Evolutionary conservation across 2,888 invertebrate genomes (phyloP).

Genomic region (Lutraria lutraria): DNA sequence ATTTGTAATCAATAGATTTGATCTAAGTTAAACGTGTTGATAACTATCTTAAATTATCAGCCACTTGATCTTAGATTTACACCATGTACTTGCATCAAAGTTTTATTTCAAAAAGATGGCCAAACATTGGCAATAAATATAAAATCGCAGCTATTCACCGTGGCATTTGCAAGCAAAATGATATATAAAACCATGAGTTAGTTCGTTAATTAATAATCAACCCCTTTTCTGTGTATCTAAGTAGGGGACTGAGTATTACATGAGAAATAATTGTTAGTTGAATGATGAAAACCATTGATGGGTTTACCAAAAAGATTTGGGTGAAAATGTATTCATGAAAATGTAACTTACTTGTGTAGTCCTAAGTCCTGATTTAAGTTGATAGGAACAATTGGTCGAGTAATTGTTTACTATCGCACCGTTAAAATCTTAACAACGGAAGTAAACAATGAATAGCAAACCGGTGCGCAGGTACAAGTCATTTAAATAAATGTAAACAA

Average conservation of each 20-base stretch:
- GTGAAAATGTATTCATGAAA: not conserved
- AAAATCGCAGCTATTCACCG: too few species aligned
- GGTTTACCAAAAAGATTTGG: not conserved
- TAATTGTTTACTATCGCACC: slow-evolving; percentile 45
- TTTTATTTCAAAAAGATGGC: not conserved
- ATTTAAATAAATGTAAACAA: slow-evolving; percentile 53
- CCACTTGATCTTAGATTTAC: not conserved
- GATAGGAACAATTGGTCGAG: slow-evolving; percentile 28
- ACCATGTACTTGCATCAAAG: not conserved
- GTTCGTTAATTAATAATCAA: not conserved
- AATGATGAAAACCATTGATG: not conserved
- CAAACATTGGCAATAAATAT: too few species aligned
- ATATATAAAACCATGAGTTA: too few species aligned
- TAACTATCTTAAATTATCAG: not conserved
- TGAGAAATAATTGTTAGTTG: not conserved
- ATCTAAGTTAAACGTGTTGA: not conserved
- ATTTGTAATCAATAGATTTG: not conserved
- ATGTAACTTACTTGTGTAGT: not conserved
- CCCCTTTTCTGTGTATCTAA: not conserved
- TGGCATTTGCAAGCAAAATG: too few species aligned
- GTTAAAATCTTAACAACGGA: slow-evolving; percentile 64
- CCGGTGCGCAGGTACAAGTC: slow-evolving; percentile 59
- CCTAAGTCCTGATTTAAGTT: not conserved
- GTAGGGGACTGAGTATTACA: not conserved
- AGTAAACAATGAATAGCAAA: slow-evolving; percentile 67